Percentiles rank a stretch among this genome's conserved stretches.
Conservation (phyloP, 2,888 invertebrate genomes). For the Meandrusa payeni region DNA sequence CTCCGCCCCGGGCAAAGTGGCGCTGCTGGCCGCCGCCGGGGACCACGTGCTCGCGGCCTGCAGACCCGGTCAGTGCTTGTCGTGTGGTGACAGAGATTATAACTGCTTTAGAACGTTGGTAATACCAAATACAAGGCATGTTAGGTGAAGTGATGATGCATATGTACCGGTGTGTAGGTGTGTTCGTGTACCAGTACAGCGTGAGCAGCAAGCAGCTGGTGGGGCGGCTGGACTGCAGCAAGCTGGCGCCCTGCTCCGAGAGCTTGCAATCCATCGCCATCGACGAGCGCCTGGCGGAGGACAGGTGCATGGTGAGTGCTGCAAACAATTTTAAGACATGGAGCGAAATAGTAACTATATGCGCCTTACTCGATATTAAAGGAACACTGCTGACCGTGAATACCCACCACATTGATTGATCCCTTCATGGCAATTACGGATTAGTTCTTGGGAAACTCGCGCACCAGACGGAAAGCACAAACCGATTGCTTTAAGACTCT, state of each 20-base stretch:
- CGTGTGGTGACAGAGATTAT: too few species aligned
- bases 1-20: slow-evolving; percentile 75
- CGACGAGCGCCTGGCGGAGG: slow-evolving; percentile 90
- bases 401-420: too few species aligned
- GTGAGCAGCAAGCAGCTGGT: slow-evolving; percentile 83
- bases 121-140: too few species aligned
- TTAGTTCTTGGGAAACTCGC: too few species aligned
- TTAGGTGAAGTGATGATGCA: too few species aligned
- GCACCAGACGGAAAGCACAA: too few species aligned
- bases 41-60: slow-evolving; percentile 88
- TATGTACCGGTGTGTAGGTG: too few species aligned
- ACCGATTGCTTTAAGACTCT: too few species aligned
- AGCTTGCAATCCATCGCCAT: slow-evolving; percentile 94
- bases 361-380: too few species aligned
- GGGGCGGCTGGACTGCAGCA: slow-evolving; percentile 93
- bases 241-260: slow-evolving; percentile 94
- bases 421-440: too few species aligned
- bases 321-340: neutral
- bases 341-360: neutral
- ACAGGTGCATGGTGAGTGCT: slow-evolving; percentile 75
- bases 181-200: slow-evolving; percentile 94
- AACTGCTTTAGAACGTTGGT: too few species aligned
- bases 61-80: slow-evolving; percentile 84
- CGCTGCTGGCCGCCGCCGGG: slow-evolving; percentile 84
- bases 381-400: too few species aligned